Evolutionary conservation across 2,113 vertebrate species (phyloP), one percentile per base, ranked within the genome.

Genomic region (Protobothrops flavoviridis): DNA sequence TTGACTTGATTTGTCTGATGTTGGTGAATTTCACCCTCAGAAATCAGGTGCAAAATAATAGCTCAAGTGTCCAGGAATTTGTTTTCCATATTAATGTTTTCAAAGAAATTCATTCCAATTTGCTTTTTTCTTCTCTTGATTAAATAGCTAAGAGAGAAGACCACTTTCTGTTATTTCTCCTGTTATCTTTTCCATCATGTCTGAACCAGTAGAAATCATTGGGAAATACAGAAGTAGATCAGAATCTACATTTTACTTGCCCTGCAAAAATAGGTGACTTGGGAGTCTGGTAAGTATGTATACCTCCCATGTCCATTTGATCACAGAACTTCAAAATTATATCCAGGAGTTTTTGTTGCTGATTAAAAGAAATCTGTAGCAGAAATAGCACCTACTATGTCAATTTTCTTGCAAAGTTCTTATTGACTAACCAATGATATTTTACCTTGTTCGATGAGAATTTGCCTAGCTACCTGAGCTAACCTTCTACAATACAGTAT

Each of bases 381-480:
- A 0, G 90, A 53, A 55, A 87, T 1, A 9, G 90, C 64, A 53
- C 48, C 33, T 59, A 81, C 3, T 33, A 59, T 0, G 0, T 33
- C 7, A 93, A 94, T 33, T 90, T 85, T 91, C 92, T 91, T 39
- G 26, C 95, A 95, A 91, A 95, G 88, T 92, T 91, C 53, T 55
- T 53, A 90, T 96, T 94, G 81, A 85, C 92, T 33, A 23, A 93
- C 74, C 74, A 81, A 81, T 39, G 88, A 94, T 94, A 95, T 96
- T 23, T 29, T 90, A 90, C 52, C 92, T 87, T 90, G 91, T 92
- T 89, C 1, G 2, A 88, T 95, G 29, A 87, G 57, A 33, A 90
- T 92, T 94, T 96, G 96, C 86, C 96, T 39, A 59, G 95, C 92
- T 94, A 96, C 88, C 48, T 90, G 85, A 81, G 20, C n/a, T 39